A percentile compares a stretch with the other conserved stretches of the same genome.
Evolutionary conservation across 2,888 invertebrate species (phyloP).

Genomic region (Acleris holmiana): DNA sequence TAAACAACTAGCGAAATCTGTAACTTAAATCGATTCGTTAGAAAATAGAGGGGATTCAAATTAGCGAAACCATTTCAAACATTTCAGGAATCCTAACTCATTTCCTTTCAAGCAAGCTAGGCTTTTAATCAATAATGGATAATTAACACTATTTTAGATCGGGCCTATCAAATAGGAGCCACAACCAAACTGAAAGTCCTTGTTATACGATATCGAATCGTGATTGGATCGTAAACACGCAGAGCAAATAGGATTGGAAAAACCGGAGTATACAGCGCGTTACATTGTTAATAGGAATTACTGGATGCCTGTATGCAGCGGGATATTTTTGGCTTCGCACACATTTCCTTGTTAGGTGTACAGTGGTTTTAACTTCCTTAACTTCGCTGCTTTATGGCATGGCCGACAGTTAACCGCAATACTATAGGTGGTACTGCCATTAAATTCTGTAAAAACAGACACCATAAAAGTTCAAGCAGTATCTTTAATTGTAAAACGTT

Average conservation of each 20-base stretch:
- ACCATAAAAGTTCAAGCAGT: conserved; percentile 15
- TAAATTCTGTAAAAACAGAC: conserved; percentile 32
- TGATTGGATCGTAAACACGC: conserved; percentile 55
- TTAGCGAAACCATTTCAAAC: too few species aligned
- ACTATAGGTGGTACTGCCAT: background rate
- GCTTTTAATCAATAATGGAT: too few species aligned
- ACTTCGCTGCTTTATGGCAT: conserved; percentile 25
- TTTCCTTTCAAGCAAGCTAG: too few species aligned
- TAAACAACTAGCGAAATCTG: background rate
- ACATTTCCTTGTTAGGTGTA: conserved; percentile 65
- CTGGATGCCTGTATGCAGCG: conserved; percentile 22
- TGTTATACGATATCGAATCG: conserved; percentile 47
- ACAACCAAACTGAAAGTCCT: conserved; percentile 47
- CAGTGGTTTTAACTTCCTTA: conserved; percentile 23
- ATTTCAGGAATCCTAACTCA: too few species aligned
- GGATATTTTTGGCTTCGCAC: conserved; percentile 68
- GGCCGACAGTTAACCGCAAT: conserved; percentile 28
- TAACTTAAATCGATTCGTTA: too few species aligned
- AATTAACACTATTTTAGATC: too few species aligned
- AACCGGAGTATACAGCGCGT: conserved; percentile 21
- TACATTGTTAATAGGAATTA: conserved; percentile 24
- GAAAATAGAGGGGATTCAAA: too few species aligned
- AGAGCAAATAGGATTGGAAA: conserved; percentile 47
- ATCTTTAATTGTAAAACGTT: background rate
- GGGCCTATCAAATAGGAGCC: conserved; percentile 13